Conservation (phyloP, 1,140 invertebrate species). For the Macrobrachium nipponense region DNA sequence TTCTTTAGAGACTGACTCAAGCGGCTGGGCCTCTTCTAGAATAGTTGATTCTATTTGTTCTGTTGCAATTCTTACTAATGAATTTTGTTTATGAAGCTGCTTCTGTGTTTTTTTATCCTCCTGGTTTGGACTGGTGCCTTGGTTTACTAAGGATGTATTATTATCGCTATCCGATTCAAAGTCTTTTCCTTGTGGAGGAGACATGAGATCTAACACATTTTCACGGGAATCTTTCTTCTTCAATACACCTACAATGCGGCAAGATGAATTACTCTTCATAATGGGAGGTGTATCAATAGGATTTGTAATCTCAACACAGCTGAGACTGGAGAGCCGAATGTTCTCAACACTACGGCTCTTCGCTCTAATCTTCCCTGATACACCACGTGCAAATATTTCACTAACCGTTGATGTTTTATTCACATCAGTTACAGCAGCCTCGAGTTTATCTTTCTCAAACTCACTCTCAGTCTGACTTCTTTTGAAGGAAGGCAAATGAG, state of each 20-base stretch:
- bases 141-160: not conserved
- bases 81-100: not conserved
- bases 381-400: constrained; percentile 52
- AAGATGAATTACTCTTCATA: constrained; percentile 19
- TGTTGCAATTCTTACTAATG: not conserved
- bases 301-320: constrained; percentile 40
- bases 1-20: not conserved
- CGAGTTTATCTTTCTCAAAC: constrained; percentile 33
- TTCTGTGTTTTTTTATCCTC: not conserved
- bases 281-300: not conserved
- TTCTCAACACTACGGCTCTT: constrained; percentile 54
- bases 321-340: constrained; percentile 51
- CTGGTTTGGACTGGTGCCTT: not conserved
- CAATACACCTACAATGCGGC: constrained; percentile 50
- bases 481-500: constrained; percentile 36
- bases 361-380: constrained; percentile 28
- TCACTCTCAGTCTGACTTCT: constrained; percentile 55
- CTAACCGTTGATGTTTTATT: constrained; percentile 36
- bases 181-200: not conserved
- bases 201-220: constrained; percentile 17
- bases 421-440: not conserved
- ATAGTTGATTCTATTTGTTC: not conserved
- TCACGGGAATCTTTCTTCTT: constrained; percentile 49
- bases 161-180: not conserved
- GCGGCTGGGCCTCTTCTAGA: not conserved